These are phyloP conservation scores for Cephus pygmeus DNA, from an alignment of 2,888 invertebrate species.

Conservation along the genomic window DNA sequence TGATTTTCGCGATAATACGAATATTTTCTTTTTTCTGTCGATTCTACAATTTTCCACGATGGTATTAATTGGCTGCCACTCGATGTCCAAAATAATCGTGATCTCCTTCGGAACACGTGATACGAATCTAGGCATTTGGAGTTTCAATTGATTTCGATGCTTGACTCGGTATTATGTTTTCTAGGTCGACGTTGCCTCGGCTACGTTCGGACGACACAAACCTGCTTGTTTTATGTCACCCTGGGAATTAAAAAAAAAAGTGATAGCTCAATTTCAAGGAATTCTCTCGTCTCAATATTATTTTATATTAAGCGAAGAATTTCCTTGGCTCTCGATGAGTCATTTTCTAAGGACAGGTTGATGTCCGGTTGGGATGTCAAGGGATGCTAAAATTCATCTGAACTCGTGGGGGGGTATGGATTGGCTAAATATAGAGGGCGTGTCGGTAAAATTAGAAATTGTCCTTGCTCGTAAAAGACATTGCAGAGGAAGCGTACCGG, in stretches of 20 bases:
- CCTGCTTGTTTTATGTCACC: neutral
- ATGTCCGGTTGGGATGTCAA: neutral
- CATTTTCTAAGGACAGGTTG: neutral
- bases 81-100: conserved; percentile 35
- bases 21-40: neutral
- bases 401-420: neutral
- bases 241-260: neutral
- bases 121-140: neutral
- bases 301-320: neutral
- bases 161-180: neutral
- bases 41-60: neutral
- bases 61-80: neutral
- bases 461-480: neutral
- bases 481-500: neutral
- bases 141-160: neutral
- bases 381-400: neutral
- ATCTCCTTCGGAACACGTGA: conserved; percentile 26
- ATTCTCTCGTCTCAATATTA: neutral
- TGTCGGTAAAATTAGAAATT: neutral
- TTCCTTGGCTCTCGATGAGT: neutral
- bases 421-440: neutral
- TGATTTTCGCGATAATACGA: neutral
- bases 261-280: neutral
- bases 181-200: neutral
- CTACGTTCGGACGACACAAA: neutral